Evolutionary conservation across 1,140 invertebrate genomes (phyloP).

Genomic region (Chelonus insularis): DNA sequence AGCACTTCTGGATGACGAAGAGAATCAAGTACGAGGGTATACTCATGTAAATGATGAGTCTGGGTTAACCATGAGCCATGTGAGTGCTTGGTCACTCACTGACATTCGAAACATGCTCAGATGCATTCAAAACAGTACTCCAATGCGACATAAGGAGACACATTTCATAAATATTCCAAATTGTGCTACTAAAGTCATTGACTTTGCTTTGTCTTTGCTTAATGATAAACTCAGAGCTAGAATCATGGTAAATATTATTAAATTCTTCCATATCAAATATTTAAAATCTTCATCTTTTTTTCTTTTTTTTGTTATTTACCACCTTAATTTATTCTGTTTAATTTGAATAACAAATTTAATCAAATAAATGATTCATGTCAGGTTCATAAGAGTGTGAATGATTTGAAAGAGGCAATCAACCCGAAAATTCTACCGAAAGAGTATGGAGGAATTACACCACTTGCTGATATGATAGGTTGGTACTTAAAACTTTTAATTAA

Average conservation of each 20-base stretch:
- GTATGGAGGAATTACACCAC: constrained; percentile 78
- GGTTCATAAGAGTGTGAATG: constrained; percentile 73
- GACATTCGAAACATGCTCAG: constrained; percentile 77
- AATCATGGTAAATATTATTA: constrained; percentile 66
- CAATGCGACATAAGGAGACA: constrained; percentile 82
- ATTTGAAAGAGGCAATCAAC: constrained; percentile 70
- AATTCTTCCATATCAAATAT: not conserved
- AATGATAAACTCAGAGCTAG: constrained; percentile 80
- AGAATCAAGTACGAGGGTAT: constrained; percentile 77
- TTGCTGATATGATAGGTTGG: constrained; percentile 77
- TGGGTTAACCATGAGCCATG: constrained; percentile 78
- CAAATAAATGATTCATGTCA: no score
- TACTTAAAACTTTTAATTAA: not conserved
- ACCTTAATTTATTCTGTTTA: no score
- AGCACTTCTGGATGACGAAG: constrained; percentile 76
- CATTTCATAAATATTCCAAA: constrained; percentile 82
- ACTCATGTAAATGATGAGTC: constrained; percentile 83
- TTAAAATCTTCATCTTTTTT: not conserved
- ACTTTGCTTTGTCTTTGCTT: constrained; percentile 75
- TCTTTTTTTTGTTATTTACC: not conserved
- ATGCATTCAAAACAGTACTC: constrained; percentile 84
- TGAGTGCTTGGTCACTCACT: constrained; percentile 78
- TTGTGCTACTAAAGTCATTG: constrained; percentile 75
- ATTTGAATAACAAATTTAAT: no score
- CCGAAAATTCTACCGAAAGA: constrained; percentile 80